Evolutionary conservation across 1,140 invertebrate genomes (phyloP).

Genomic region (Myzus persicae): DNA sequence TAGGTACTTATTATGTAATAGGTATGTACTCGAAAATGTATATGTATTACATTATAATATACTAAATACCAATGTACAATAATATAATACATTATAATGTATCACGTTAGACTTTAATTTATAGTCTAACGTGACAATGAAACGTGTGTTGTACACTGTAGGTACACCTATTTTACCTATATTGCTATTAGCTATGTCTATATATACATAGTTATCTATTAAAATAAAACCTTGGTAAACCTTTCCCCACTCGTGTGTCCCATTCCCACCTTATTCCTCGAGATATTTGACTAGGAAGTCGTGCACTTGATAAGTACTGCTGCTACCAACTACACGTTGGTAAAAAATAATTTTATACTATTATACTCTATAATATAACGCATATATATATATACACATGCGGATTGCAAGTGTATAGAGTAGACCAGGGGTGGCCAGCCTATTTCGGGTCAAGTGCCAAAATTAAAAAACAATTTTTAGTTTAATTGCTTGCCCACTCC

Average conservation of each 20-base stretch:
- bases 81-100: neutral
- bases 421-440: too few species aligned
- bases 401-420: too few species aligned
- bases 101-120: neutral
- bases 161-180: neutral
- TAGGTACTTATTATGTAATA: too few species aligned
- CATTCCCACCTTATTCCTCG: neutral
- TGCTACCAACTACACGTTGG: neutral
- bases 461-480: too few species aligned
- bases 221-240: conserved; percentile 17
- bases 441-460: too few species aligned
- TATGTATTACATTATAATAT: neutral
- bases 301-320: neutral
- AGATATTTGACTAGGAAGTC: neutral
- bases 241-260: neutral
- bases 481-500: too few species aligned
- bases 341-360: neutral
- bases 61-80: neutral
- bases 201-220: neutral
- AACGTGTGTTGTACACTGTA: neutral
- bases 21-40: neutral
- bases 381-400: too few species aligned
- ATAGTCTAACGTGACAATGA: neutral
- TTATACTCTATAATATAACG: neutral
- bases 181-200: neutral